phyloP scores from a whole-genome alignment of 2,888 invertebrate genomes.

The Hypomecis atomaria region DNA sequence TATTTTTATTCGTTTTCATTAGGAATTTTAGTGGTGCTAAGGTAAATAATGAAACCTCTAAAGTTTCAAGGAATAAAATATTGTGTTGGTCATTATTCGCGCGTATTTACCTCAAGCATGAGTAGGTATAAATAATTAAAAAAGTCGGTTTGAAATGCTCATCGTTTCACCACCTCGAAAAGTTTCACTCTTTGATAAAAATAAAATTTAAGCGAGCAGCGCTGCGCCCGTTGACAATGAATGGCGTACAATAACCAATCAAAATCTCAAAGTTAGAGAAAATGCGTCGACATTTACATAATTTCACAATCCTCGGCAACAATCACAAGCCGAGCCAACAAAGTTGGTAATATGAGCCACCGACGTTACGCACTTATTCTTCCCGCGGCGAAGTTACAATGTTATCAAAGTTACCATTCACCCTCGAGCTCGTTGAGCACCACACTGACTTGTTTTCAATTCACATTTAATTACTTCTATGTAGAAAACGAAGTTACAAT shows the following conservation, averaged over 20 bases:
- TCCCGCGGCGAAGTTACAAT: constrained; percentile 44
- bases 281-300: constrained; percentile 42
- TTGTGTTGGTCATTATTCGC: too few species aligned
- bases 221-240: neutral
- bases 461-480: constrained; percentile 62
- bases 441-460: constrained; percentile 61
- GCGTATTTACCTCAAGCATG: too few species aligned
- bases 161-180: too few species aligned
- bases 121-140: too few species aligned
- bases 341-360: constrained; percentile 41
- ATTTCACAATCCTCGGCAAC: constrained; percentile 43
- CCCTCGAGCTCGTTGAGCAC: constrained; percentile 45
- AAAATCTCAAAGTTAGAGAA: constrained; percentile 40
- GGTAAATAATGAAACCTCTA: too few species aligned
- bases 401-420: constrained; percentile 49
- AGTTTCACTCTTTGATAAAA: too few species aligned
- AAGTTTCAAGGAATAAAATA: too few species aligned
- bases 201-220: neutral
- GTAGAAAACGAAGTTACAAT: constrained; percentile 50
- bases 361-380: constrained; percentile 43
- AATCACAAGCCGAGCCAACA: constrained; percentile 45
- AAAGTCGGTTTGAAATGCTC: too few species aligned
- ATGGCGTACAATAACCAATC: constrained; percentile 37
- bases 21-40: too few species aligned
- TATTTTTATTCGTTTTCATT: too few species aligned